Evolutionary conservation across 2,797 vertebrate genomes (phyloP), one percentile per base, ranked within the genome.

Genomic region (Oophaga sylvatica): DNA sequence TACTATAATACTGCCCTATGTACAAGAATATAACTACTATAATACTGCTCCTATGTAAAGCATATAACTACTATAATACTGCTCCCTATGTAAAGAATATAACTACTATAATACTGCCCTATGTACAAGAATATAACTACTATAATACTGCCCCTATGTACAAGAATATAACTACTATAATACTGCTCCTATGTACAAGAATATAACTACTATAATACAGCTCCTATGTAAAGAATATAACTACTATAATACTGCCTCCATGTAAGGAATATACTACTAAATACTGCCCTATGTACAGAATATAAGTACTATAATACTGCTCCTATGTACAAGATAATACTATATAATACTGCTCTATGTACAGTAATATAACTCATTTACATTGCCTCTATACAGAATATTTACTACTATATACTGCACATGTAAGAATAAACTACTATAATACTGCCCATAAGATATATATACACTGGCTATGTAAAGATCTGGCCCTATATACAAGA

Each of bases 61-160:
- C 41, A 35, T 70, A 41, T 70, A 70, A 17, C 17, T 65, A 11
- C 48, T 53, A 53, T 53, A 53, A 53, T 7, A 53, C 11, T n/a
- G n/a, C n/a, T n/a, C n/a, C n/a, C n/a, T n/a, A n/a, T n/a, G n/a
- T n/a, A n/a, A 53, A 53, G 7, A 53, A 53, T 53, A 70, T 70
- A 19, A 70, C 68, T 70, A 41, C 68, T 70, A 70, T 70, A 70
- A 70, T 70, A 35, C 68, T 70, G 68, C 68, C 68, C 68, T 70
- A 41, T 70, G 9, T 70, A 70, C 16, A 70, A 19, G 68, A 70
- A 35, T 70, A 41, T 70, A 70, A 17, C 17, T 65, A 11, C 48
- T 53, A 53, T 53, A 53, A 53, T 7, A 53, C 11, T n/a, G n/a
- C n/a, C n/a, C n/a, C n/a, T n/a, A n/a, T n/a, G n/a, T n/a, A n/a